These are phyloP conservation scores for Monoplex corrugatus DNA, from an alignment of 2,888 invertebrate genomes.

Conservation along the genomic window DNA sequence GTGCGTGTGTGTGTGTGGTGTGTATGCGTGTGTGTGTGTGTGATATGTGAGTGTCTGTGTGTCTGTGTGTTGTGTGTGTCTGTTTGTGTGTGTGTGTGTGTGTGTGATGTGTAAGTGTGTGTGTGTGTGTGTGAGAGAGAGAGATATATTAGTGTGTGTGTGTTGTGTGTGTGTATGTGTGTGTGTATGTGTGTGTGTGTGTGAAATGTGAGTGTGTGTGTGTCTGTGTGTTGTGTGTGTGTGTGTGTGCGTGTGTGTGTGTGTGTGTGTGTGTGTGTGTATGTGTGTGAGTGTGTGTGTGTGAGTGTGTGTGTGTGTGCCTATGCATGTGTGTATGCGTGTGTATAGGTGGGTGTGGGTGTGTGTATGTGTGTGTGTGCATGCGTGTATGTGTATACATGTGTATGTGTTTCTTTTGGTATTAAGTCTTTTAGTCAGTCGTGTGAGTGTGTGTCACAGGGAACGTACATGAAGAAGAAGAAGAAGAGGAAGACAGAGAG, in stretches of 20 bases:
- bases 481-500: not conserved
- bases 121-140: not conserved
- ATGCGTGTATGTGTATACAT: not conserved
- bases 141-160: no score
- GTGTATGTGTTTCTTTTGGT: not conserved
- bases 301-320: not conserved
- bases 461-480: not conserved
- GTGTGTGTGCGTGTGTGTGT: not conserved
- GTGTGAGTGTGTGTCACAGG: constrained; percentile 33
- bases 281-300: not conserved
- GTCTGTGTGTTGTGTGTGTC: not conserved
- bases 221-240: not conserved
- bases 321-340: not conserved
- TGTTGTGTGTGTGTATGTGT: not conserved
- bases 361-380: not conserved
- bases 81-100: not conserved
- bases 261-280: not conserved
- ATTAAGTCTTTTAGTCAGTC: not conserved
- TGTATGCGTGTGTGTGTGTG: not conserved
- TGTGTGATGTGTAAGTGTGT: not conserved
- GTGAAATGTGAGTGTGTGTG: not conserved
- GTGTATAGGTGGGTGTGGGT: not conserved
- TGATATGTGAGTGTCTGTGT: not conserved
- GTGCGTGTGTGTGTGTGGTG: not conserved
- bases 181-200: constrained; percentile 21